Conservation (phyloP, 1,140 invertebrate genomes). For the Eumeta japonica region DNA sequence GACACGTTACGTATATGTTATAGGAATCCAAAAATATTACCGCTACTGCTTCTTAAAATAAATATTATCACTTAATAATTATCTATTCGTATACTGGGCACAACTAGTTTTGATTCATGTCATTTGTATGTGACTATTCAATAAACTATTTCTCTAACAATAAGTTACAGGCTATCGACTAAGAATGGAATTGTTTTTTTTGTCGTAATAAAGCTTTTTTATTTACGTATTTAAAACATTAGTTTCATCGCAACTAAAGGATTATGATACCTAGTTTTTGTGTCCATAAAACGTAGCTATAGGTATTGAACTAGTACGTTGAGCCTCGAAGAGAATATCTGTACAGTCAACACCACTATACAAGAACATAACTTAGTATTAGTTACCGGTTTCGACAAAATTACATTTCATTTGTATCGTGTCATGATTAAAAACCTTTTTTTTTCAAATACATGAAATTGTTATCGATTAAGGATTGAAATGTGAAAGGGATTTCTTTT, state of each 20-base stretch:
- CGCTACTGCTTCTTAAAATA: conserved; percentile 55
- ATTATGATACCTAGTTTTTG: no score
- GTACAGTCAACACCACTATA: no score
- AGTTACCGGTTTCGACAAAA: no score
- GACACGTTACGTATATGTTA: conserved; percentile 54
- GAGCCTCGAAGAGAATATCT: no score
- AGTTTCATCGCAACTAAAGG: conserved; percentile 32
- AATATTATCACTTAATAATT: conserved; percentile 52
- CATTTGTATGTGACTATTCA: conserved; percentile 52
- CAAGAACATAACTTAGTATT: no score
- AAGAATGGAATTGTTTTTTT: conserved; percentile 54
- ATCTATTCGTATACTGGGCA: conserved; percentile 58
- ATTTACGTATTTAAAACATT: conserved; percentile 54
- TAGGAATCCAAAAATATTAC: conserved; percentile 58
- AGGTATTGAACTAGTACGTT: no score
- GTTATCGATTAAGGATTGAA: no score
- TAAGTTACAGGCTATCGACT: conserved; percentile 56
- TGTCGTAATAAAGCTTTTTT: conserved; percentile 52
- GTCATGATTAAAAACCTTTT: no score
- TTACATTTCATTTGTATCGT: no score
- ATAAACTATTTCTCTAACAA: conserved; percentile 49
- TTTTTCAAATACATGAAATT: no score
- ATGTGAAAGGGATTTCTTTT: no score
- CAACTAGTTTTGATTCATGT: conserved; percentile 56
- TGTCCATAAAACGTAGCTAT: no score